These are phyloP conservation scores for Polia nebulosa DNA, from an alignment of 2,888 invertebrate genomes.

Conservation along the genomic window DNA sequence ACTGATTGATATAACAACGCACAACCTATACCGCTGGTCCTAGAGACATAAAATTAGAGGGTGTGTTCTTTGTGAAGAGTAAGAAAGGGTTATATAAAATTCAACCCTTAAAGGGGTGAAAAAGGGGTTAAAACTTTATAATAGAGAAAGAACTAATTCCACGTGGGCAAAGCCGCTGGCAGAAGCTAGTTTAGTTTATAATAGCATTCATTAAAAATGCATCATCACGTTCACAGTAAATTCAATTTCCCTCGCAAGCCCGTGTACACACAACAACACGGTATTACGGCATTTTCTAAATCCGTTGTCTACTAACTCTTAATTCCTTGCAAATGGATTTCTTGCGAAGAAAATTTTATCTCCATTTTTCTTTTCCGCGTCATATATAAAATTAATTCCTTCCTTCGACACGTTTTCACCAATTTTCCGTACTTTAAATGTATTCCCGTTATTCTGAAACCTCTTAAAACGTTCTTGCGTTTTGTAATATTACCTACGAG, in stretches of 20 bases:
- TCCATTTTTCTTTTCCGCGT: constrained; percentile 2
- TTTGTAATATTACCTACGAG: background rate
- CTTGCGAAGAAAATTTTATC: background rate
- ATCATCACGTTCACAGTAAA: background rate
- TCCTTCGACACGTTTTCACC: constrained; percentile 3
- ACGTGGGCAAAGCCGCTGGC: too few relatives aligned
- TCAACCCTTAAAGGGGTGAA: too few relatives aligned
- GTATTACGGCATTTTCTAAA: constrained; percentile 19
- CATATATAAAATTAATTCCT: constrained; percentile 19
- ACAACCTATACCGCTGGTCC: too few relatives aligned
- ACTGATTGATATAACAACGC: too few relatives aligned
- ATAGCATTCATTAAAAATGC: background rate
- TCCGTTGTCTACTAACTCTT: constrained; percentile 1
- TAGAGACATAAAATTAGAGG: too few relatives aligned
- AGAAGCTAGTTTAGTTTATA: background rate
- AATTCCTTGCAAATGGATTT: constrained; percentile 9
- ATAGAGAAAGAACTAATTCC: too few relatives aligned
- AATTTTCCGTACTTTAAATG: background rate
- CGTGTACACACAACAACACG: background rate
- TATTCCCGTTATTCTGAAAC: background rate
- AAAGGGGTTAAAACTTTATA: too few relatives aligned
- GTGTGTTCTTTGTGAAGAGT: too few relatives aligned
- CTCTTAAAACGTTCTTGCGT: constrained; percentile 15
- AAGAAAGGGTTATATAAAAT: too few relatives aligned
- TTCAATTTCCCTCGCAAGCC: background rate